Percentiles rank a stretch among this genome's conserved stretches.
These are phyloP conservation scores for Phacellophora camtschatica DNA, from an alignment of 30 jellyfish, hydroid and myxozoan genomes.

Conservation along the genomic window DNA sequence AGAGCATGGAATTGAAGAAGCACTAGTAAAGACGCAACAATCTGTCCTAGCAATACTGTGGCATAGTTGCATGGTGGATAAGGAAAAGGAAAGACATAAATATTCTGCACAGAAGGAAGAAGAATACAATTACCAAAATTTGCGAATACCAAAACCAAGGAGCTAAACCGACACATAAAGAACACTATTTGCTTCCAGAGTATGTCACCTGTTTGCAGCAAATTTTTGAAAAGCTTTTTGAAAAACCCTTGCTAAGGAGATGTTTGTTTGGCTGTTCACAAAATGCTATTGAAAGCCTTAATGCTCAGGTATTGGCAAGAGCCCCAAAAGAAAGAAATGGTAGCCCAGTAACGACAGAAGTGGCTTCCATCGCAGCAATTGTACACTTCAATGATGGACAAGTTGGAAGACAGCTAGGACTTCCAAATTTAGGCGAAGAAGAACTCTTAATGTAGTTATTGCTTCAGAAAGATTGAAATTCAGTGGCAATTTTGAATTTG, in stretches of 20 bases:
- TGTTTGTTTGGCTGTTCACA: background rate
- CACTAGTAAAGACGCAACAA: slow-evolving; percentile 6
- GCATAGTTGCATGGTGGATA: background rate
- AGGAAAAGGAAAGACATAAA: slow-evolving; percentile 7
- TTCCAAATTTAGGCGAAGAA: background rate
- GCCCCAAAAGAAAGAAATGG: background rate
- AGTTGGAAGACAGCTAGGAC: background rate
- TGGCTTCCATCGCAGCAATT: background rate
- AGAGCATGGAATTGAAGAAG: background rate
- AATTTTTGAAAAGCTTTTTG: background rate
- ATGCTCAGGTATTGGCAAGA: background rate
- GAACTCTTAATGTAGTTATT: too few species aligned
- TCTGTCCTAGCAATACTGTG: slow-evolving; percentile 19
- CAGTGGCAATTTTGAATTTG: background rate
- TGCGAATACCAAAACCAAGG: slow-evolving; percentile 14
- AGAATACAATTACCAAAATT: slow-evolving; percentile 25
- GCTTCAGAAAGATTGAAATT: too few species aligned
- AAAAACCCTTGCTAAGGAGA: background rate
- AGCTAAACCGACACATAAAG: background rate
- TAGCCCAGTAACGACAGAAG: background rate
- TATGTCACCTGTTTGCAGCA: background rate
- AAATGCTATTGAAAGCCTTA: background rate
- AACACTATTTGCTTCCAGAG: background rate
- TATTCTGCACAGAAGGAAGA: slow-evolving; percentile 22
- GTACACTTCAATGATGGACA: background rate